Evolutionary conservation across 1,140 invertebrate species (phyloP), one percentile per base, ranked within the genome.

Genomic region (Protaetia brevitarsis): DNA sequence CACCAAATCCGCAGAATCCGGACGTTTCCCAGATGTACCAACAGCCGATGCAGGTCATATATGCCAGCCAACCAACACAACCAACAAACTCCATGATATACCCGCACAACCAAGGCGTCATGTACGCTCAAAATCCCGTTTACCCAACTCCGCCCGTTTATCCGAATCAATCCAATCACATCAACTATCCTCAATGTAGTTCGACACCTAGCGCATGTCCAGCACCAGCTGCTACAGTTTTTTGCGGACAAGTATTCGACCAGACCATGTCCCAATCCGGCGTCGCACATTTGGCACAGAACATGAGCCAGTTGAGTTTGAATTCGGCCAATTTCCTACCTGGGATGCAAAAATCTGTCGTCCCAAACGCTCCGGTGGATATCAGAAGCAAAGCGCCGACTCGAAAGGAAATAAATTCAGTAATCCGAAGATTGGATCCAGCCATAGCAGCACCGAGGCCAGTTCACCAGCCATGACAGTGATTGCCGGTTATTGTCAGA

Each of bases 391-490:
- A 70, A 62, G 64, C 31, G 26, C n/a, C 26, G 6, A 66, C 66
- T n/a, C 64, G 1, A 70, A 67, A 63, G 63, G 67, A 26, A 71
- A 68, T 69, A 65, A 66, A 61, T 66, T 66, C 21, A 65, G 63
- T 28, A 67, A 30, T 13, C 61, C 65, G 8, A 70, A 67, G 36
- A 59, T 75, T 31, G 65, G 70, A 62, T 75, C 75, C 19, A 75
- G 74, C 70, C 75, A 77, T 10, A 76, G 74, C 37, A 78, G 76
- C 64, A 74, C 71, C 2, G 77, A 74, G 16, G 72, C 74, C 1
- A 78, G 70, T 70, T 78, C 77, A 21, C 77, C 77, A 23, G 76
- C 77, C 6, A 71, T 71, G 23, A 74, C 77, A 6, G 74, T 78
- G 16, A 68, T 73, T 13, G 65, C 75, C 1, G 72, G 70, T 11